phyloP scores from a whole-genome alignment of 2,888 invertebrate genomes.

The Perithous albicinctus region DNA sequence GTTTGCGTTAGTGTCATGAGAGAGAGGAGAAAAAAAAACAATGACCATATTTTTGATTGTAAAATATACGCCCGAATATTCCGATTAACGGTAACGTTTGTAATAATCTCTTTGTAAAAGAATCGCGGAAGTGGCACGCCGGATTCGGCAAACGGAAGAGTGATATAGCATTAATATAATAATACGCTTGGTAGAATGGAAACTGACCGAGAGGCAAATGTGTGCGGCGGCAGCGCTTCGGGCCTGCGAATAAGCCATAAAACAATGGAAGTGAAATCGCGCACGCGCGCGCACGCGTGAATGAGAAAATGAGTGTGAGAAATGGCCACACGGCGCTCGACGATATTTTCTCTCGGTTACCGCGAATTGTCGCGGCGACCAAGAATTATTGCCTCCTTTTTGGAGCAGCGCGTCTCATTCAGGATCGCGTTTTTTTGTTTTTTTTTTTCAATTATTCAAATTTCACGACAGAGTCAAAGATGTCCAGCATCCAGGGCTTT shows the following conservation, averaged over 20 bases:
- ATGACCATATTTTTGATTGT: slow-evolving; percentile 6
- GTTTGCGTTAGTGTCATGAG: neutral
- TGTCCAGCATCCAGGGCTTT: slow-evolving; percentile 83
- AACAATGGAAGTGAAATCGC: slow-evolving; percentile 67
- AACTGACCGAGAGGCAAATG: slow-evolving; percentile 35
- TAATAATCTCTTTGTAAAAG: slow-evolving; percentile 13
- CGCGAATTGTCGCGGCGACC: slow-evolving; percentile 32
- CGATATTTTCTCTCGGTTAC: slow-evolving; percentile 46
- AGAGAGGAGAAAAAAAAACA: neutral
- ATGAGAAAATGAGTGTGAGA: slow-evolving; percentile 40
- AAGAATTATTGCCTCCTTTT: slow-evolving; percentile 53
- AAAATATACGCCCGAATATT: neutral
- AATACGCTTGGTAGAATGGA: slow-evolving; percentile 20
- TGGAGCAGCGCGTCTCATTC: neutral
- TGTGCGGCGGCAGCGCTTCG: slow-evolving; percentile 26
- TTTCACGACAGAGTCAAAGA: slow-evolving; percentile 76
- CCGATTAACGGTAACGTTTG: slow-evolving; percentile 1
- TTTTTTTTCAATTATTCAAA: no score
- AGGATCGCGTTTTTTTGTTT: neutral
- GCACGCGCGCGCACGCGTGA: slow-evolving; percentile 1
- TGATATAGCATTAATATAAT: slow-evolving; percentile 12
- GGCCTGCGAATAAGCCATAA: slow-evolving; percentile 48
- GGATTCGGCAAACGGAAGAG: slow-evolving; percentile 42
- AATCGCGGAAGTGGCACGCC: slow-evolving; percentile 22
- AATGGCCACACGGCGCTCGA: slow-evolving; percentile 28